These are phyloP conservation scores for Sepiola atlantica DNA, from an alignment of 2,888 invertebrate genomes.

Conservation along the genomic window DNA sequence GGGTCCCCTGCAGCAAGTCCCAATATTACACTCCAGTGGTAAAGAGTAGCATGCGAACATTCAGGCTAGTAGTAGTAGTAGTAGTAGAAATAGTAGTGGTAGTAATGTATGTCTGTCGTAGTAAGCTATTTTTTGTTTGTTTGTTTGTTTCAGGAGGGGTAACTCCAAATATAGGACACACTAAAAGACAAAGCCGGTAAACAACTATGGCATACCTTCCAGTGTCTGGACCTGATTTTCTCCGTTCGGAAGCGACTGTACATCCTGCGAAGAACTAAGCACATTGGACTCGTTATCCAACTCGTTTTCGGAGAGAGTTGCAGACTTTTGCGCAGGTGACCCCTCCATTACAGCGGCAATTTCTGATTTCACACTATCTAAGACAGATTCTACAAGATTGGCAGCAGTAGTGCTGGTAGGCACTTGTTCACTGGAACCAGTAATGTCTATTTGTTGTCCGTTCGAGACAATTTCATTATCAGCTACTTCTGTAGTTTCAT, in stretches of 20 bases:
- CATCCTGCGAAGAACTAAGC: conserved; percentile 44
- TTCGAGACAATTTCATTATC: not conserved
- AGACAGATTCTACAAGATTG: conserved; percentile 37
- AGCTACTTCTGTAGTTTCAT: conserved; percentile 36
- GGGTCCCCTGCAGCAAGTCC: conserved; percentile 46
- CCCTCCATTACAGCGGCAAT: conserved; percentile 43
- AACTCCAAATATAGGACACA: conserved; percentile 48
- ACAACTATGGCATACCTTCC: conserved; percentile 48
- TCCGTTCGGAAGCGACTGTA: conserved; percentile 47
- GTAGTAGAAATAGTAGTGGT: conserved; percentile 36
- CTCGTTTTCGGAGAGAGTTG: conserved; percentile 34
- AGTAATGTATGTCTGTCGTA: conserved; percentile 46
- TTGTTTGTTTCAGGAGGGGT: conserved; percentile 37
- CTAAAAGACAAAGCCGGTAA: conserved; percentile 46
- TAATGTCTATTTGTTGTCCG: conserved; percentile 38
- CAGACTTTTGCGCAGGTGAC: conserved; percentile 38
- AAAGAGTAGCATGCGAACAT: conserved; percentile 47
- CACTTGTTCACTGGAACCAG: conserved; percentile 43
- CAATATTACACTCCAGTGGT: conserved; percentile 42
- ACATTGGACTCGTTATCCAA: conserved; percentile 45
- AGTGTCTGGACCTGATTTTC: conserved; percentile 44
- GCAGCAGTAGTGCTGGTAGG: not conserved
- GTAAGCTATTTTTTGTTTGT: conserved; percentile 33
- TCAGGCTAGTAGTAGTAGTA: conserved; percentile 47
- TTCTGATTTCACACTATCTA: conserved; percentile 41